Evolutionary conservation across 2,888 invertebrate species (phyloP).

Genomic region (Polia nebulosa): DNA sequence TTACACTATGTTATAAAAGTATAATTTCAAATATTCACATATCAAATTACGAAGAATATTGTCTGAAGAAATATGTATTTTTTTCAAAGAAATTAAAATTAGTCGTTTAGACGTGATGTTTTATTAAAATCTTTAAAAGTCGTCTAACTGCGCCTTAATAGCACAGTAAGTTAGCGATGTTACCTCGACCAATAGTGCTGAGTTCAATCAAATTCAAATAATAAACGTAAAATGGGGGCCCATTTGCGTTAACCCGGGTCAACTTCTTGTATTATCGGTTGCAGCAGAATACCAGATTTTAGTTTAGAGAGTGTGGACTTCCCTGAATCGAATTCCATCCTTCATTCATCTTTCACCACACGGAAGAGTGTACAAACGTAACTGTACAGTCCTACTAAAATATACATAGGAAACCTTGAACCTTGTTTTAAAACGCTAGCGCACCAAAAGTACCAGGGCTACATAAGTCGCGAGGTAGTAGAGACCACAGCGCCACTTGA

Average conservation of each 20-base stretch:
- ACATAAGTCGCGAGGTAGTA: slow-evolving; percentile 63
- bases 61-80: too few relatives aligned
- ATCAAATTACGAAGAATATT: too few relatives aligned
- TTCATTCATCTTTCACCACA: neutral
- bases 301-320: neutral
- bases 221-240: too few relatives aligned
- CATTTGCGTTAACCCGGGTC: too few relatives aligned
- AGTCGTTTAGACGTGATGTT: too few relatives aligned
- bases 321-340: neutral
- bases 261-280: neutral
- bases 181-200: neutral
- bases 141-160: too few relatives aligned
- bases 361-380: neutral
- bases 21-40: too few relatives aligned
- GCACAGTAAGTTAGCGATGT: neutral
- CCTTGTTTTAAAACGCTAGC: slow-evolving; percentile 28
- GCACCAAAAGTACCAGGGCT: slow-evolving; percentile 59
- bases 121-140: too few relatives aligned
- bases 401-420: slow-evolving; percentile 35
- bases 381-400: neutral
- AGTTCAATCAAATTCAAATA: too few relatives aligned
- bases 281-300: neutral
- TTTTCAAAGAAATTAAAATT: too few relatives aligned
- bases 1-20: too few relatives aligned
- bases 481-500: slow-evolving; percentile 64